These are phyloP conservation scores for Willisornis vidua DNA, from an alignment of 2,113 vertebrate species.

Conservation along the genomic window DNA sequence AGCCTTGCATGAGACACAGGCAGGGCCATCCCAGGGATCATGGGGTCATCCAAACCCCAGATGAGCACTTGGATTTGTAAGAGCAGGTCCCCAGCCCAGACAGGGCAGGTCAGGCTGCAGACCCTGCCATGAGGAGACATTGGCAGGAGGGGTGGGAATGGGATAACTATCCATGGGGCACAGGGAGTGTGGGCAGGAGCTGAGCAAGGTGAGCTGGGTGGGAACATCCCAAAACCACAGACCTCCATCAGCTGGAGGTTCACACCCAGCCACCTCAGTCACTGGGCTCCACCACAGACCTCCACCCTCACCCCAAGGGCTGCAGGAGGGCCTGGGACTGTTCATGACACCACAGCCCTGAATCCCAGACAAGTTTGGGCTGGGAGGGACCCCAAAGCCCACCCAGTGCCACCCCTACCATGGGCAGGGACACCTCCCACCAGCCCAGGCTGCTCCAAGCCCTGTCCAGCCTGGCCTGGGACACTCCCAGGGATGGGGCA, in stretches of 20 bases:
- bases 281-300: accelerated
- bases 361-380: neutral
- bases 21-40: accelerated
- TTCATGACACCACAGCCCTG: neutral
- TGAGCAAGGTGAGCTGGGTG: neutral
- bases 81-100: neutral
- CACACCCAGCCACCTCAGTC: neutral
- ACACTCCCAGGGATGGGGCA: no score
- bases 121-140: neutral
- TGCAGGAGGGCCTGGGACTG: neutral
- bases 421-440: neutral
- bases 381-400: neutral
- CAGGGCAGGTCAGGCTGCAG: neutral
- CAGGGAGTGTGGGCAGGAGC: neutral
- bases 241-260: neutral
- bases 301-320: neutral
- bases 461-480: no score
- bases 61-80: neutral
- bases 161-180: accelerated
- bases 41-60: neutral
- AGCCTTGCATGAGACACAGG: accelerated
- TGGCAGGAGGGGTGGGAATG: accelerated
- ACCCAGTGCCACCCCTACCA: neutral
- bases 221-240: neutral
- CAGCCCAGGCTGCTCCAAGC: no score